Conservation (phyloP, 2,113 vertebrate species). For the Heloderma charlesbogerti region DNA sequence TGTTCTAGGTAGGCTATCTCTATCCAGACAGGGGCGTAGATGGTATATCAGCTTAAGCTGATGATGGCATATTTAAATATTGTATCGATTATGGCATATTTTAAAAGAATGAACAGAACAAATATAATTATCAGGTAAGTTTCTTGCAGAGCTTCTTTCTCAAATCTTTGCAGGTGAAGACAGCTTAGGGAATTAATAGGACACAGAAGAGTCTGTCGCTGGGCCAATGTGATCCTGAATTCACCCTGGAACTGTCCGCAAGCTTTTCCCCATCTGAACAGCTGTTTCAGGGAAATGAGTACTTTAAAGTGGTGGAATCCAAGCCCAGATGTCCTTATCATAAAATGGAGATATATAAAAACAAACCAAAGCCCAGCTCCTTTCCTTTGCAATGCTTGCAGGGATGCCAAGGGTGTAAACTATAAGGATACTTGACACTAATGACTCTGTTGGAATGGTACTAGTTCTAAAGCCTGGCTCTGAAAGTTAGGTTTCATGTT, state of each 20-base stretch:
- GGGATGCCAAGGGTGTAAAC: constrained; percentile 14
- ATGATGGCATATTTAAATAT: too few relatives aligned
- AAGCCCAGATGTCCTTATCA: constrained; percentile 15
- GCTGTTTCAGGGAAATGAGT: constrained; percentile 44
- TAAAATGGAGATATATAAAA: constrained; percentile 23
- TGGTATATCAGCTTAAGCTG: too few relatives aligned
- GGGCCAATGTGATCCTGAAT: constrained; percentile 35
- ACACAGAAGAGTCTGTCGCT: constrained; percentile 16
- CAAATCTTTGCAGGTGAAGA: constrained; percentile 12
- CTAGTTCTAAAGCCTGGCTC: constrained; percentile 18
- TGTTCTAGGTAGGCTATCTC: too few relatives aligned
- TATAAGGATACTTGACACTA: not conserved
- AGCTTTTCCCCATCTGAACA: constrained; percentile 7
- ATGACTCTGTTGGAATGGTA: not conserved
- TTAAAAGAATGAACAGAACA: not conserved
- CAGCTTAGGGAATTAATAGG: constrained; percentile 8
- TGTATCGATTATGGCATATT: not conserved
- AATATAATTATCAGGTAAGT: constrained; percentile 5
- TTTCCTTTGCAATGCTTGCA: constrained; percentile 22
- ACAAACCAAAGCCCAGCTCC: constrained; percentile 3
- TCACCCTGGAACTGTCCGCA: constrained; percentile 35
- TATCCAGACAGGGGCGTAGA: too few relatives aligned
- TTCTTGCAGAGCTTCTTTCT: constrained; percentile 11
- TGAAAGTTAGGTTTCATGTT: constrained; percentile 26
- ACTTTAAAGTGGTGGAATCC: constrained; percentile 3